Base-by-base conservation (phyloP, 2,888 invertebrate genomes). In the Drosophila tanythrix region DNA sequence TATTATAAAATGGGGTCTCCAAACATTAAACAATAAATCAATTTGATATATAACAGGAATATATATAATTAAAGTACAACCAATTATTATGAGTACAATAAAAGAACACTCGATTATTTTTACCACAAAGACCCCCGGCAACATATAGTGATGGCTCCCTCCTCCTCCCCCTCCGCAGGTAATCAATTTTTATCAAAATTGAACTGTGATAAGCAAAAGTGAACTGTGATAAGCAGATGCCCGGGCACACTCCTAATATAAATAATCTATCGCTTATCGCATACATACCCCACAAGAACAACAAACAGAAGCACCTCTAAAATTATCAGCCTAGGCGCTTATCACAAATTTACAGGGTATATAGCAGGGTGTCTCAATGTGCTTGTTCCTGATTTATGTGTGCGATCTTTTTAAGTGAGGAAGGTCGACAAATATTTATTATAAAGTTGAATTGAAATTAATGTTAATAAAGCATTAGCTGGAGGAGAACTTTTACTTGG, bases 371-470 rank as follows among this genome's bases (percentile, higher is more conserved):
- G 35, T 63, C 18, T 3, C 21, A 5, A 8, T 29, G 35, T 60
- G 38, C 62, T 35, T n/a, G 13, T 33, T 56, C 2, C 29, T 21
- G 15, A 52, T 40, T 65, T 57, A 56, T 62, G 48, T 73, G 73
- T 73, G 64, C 64, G 40, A 68, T 63, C 25, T n/a, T 8, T 15
- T 27, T 33, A 27, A 27, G 21, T 35, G 33, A 40, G 55, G 36
- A 63, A 66, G 64, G 70, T 40, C 55, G 6, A 62, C 65, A 60
- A 70, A 78, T 58, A 73, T 60, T 70, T 63, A 10, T 13, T 64
- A 31, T 58, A 2, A 40, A 31, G 15, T 62, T 25, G 1, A 36
- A 59, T 56, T 55, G n/a, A 13, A 35, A 68, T 61, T 2, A 56
- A 33, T 48, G 7, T 11, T 48, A 18, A 43, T 31, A 31, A 36